Base-by-base conservation (phyloP, 2,888 invertebrate genomes). In the Yponomeuta sedellus region DNA sequence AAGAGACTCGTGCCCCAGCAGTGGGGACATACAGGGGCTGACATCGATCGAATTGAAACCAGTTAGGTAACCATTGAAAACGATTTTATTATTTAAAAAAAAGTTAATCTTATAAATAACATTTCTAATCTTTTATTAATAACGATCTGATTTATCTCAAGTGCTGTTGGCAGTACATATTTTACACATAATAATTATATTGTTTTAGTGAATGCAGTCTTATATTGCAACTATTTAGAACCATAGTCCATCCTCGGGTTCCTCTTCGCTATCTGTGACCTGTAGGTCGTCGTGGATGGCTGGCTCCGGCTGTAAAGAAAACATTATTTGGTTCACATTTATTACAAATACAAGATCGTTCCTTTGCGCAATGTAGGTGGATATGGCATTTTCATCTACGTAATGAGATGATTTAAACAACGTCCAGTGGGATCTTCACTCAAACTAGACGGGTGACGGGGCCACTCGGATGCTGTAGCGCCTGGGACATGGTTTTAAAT, bases 241-340 rank as follows among this genome's bases (percentile, higher is more conserved):
- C 92, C 92, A 92, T 10, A 92, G 73, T 10, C 91, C 92, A 64
- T 91, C 91, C 75, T 92, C 91, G 0, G 87, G 79, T 68, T 92
- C 92, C 61, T 91, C 91, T 70, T 92, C 92, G 71, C 92, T 92
- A 72, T 91, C 91, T 0, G 91, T 88, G n/a, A 91, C 91, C 74
- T 88, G 91, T 0, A 92, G 76, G 68, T 92, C 92, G 69, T 92
- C 91, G 77, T 91, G 91, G 68, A 92, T 91, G 0, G 88, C 91
- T 3, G 90, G 90, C 4, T 91, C 90, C 66, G 88, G 87, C 91
- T 92, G 77, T 1, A 74, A 78, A 66, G 68, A 67, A 68, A 70
- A 66, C 11, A 64, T 34, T 34, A 34, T 6, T 34, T 34, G 5
- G 34, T 34, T 34, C 6, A 34, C 6, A 8, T 34, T 34, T 34